Percentiles rank a stretch among this genome's conserved stretches.
Evolutionary conservation across 2,797 vertebrate species (phyloP).

Genomic region (Poecilia wingei): DNA sequence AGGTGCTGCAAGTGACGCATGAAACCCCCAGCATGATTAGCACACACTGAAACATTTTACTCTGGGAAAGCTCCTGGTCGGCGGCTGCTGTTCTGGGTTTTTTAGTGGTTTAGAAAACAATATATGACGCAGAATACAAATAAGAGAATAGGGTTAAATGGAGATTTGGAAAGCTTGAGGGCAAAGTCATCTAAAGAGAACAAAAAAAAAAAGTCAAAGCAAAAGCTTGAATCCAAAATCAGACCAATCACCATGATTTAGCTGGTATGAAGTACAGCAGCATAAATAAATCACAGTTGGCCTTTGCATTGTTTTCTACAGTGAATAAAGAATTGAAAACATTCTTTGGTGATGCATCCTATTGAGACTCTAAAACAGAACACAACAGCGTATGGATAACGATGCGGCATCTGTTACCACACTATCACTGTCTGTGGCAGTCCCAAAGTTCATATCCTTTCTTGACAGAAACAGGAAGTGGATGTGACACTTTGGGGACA

Average conservation of each 20-base stretch:
- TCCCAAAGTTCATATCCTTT: neutral
- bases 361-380: neutral
- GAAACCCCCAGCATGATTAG: slow-evolving; percentile 58
- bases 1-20: slow-evolving; percentile 64
- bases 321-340: neutral
- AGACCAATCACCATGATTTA: neutral
- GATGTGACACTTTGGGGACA: neutral
- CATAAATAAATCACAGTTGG: slow-evolving; percentile 1
- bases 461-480: neutral
- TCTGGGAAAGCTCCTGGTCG: slow-evolving; percentile 38
- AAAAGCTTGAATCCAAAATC: neutral
- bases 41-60: slow-evolving; percentile 49
- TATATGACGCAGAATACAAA: neutral
- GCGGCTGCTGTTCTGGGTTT: slow-evolving; percentile 26
- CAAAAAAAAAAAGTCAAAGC: slow-evolving; percentile 1
- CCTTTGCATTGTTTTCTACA: neutral
- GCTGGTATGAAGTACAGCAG: neutral
- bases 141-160: slow-evolving; percentile 5
- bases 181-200: slow-evolving; percentile 26
- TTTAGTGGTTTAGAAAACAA: neutral
- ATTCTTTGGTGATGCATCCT: neutral
- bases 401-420: neutral
- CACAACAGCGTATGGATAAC: neutral
- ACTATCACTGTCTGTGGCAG: neutral
- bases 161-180: slow-evolving; percentile 17